Evolutionary conservation across 2,888 invertebrate genomes (phyloP).

Genomic region (Lamproptera curius): DNA sequence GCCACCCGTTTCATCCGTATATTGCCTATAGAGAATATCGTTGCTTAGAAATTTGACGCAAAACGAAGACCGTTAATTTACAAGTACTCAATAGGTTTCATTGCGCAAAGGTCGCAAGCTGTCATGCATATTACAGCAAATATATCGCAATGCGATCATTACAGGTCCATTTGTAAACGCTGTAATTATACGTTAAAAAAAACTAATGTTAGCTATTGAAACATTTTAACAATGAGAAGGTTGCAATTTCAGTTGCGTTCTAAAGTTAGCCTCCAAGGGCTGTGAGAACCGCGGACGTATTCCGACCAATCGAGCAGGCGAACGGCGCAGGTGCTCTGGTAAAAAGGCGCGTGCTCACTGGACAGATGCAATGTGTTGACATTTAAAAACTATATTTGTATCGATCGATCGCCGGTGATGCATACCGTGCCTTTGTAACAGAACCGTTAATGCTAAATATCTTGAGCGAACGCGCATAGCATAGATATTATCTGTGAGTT

Average conservation of each 20-base stretch:
- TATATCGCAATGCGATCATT: background rate
- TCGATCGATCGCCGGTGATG: conserved; percentile 1
- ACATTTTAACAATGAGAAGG: conserved; percentile 13
- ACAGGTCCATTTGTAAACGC: background rate
- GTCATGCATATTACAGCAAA: no score
- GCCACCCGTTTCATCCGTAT: no score
- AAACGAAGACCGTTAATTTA: no score
- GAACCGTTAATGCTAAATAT: background rate
- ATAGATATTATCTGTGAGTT: no score
- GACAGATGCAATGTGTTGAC: conserved; percentile 31
- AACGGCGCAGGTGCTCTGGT: conserved; percentile 44
- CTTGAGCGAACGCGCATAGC: no score
- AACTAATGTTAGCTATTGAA: background rate
- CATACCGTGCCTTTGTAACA: background rate
- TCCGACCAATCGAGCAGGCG: conserved; percentile 36
- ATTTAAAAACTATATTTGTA: conserved; percentile 15
- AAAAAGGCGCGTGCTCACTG: conserved; percentile 37
- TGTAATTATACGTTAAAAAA: conserved; percentile 1
- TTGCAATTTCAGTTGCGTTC: conserved; percentile 13
- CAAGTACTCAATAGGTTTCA: no score
- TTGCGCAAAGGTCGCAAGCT: no score
- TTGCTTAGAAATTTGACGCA: no score
- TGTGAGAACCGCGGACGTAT: conserved; percentile 20
- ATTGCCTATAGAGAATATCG: no score
- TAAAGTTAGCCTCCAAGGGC: conserved; percentile 14